phyloP scores from a whole-genome alignment of 2,888 invertebrate genomes.

The Pycnomerus fuliginosus region DNA sequence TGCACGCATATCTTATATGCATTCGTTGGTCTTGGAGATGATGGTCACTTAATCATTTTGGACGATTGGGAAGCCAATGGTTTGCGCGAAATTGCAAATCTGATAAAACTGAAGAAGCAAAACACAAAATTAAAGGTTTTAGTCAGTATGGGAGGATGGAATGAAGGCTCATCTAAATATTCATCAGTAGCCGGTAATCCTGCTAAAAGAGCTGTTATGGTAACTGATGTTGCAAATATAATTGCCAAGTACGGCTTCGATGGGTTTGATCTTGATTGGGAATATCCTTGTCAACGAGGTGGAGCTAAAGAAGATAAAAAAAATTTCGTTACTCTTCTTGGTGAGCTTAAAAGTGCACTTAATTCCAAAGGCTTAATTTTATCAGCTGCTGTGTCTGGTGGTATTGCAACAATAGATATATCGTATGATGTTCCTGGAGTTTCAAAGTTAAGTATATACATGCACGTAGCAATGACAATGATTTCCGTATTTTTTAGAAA shows the following conservation, averaged over 20 bases:
- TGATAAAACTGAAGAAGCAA: constrained; percentile 57
- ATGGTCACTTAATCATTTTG: constrained; percentile 58
- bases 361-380: constrained; percentile 32
- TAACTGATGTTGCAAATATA: constrained; percentile 57
- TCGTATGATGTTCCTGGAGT: constrained; percentile 36
- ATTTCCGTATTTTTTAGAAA: too few species aligned
- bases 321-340: constrained; percentile 32
- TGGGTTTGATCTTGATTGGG: constrained; percentile 74
- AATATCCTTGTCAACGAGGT: constrained; percentile 64
- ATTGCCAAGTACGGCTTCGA: constrained; percentile 62
- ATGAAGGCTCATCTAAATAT: constrained; percentile 56
- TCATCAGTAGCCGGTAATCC: constrained; percentile 52
- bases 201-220: constrained; percentile 55
- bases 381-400: constrained; percentile 38
- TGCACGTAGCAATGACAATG: too few species aligned
- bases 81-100: constrained; percentile 31
- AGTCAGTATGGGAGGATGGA: constrained; percentile 68
- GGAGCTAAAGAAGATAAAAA: constrained; percentile 46
- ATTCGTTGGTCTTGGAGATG: constrained; percentile 65
- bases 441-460: too few species aligned
- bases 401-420: constrained; percentile 30
- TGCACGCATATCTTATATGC: constrained; percentile 77
- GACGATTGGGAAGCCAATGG: constrained; percentile 47
- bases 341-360: constrained; percentile 31
- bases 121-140: constrained; percentile 59